Conservation (phyloP, 2,888 invertebrate species). For the Anarsia innoxiella region DNA sequence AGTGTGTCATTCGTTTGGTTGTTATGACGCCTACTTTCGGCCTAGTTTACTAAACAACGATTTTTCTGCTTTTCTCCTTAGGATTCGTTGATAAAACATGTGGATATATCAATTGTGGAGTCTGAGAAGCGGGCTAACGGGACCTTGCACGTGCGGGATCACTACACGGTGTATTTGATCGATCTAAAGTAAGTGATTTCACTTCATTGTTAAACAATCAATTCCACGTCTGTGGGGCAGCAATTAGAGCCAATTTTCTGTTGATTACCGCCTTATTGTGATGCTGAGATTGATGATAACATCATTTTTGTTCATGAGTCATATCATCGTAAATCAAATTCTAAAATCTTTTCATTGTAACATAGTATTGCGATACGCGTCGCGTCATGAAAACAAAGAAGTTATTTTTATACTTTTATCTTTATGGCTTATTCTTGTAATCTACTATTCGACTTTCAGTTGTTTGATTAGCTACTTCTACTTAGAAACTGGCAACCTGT, state of each 20-base stretch:
- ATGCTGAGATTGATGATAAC: too few relatives aligned
- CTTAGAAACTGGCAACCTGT: too few relatives aligned
- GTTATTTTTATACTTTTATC: too few relatives aligned
- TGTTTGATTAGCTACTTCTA: too few relatives aligned
- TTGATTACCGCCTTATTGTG: too few relatives aligned
- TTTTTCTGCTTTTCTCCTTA: constrained; percentile 44
- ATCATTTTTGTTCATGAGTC: too few relatives aligned
- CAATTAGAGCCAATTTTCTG: constrained; percentile 29
- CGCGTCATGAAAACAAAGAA: too few relatives aligned
- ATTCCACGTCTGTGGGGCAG: constrained; percentile 28
- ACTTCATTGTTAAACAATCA: constrained; percentile 36
- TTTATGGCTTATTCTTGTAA: too few relatives aligned
- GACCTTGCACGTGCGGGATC: constrained; percentile 82
- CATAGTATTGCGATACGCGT: too few relatives aligned
- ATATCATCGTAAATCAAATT: too few relatives aligned
- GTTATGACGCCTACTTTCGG: constrained; percentile 48
- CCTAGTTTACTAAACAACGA: constrained; percentile 11
- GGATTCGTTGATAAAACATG: constrained; percentile 81
- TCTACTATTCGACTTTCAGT: too few relatives aligned
- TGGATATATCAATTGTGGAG: constrained; percentile 84
- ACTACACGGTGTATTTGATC: constrained; percentile 85
- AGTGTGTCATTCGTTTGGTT: constrained; percentile 32
- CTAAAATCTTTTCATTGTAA: too few relatives aligned
- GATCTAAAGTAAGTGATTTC: constrained; percentile 80
- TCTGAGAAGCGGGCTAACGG: constrained; percentile 86